Conservation (phyloP, 2,888 invertebrate genomes). For the Clepsis dumicolana region DNA sequence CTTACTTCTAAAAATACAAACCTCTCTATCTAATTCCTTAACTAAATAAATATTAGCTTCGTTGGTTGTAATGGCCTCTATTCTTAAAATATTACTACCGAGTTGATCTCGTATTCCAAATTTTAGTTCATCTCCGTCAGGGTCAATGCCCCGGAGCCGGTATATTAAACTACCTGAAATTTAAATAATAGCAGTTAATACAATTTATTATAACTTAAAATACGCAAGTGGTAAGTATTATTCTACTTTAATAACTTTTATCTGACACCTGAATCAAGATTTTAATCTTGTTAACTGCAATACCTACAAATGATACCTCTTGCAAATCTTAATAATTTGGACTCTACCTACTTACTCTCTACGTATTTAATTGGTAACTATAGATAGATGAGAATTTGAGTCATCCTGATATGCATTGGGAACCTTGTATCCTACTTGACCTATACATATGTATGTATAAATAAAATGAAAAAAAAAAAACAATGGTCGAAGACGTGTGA, state of each 20-base stretch:
- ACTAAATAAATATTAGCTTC: conserved; percentile 95
- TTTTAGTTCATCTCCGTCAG: conserved; percentile 93
- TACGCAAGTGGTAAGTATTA: not conserved
- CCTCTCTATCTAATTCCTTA: conserved; percentile 96
- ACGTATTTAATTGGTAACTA: too few relatives aligned
- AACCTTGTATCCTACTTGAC: too few relatives aligned
- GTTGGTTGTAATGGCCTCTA: conserved; percentile 92
- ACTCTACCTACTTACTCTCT: not conserved
- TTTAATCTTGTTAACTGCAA: not conserved
- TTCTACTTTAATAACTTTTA: not conserved
- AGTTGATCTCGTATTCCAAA: conserved; percentile 94
- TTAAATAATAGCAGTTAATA: conserved; percentile 49
- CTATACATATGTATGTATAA: not conserved
- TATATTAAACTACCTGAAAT: conserved; percentile 93
- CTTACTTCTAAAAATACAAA: conserved; percentile 62
- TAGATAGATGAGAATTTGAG: too few relatives aligned
- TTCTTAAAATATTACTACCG: conserved; percentile 93
- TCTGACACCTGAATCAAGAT: not conserved
- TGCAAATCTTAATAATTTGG: not conserved
- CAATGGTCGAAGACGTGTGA: not conserved
- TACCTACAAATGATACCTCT: not conserved
- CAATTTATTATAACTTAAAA: not conserved
- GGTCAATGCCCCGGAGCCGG: conserved; percentile 92
- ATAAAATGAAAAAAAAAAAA: not conserved
- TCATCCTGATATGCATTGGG: too few relatives aligned